phyloP scores from a whole-genome alignment of 2,797 vertebrate species.

The Rhinichthys osculus region DNA sequence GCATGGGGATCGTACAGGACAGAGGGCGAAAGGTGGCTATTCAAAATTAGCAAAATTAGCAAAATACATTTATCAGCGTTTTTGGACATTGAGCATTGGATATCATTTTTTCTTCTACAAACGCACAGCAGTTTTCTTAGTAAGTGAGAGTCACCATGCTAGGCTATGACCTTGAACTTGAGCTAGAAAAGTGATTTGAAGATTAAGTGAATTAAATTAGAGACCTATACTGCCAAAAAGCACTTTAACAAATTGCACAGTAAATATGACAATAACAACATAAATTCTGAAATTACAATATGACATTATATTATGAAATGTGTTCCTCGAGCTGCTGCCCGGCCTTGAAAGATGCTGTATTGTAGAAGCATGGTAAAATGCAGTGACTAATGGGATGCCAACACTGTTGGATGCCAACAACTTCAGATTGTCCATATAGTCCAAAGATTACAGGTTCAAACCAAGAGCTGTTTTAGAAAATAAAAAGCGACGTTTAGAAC shows the following conservation, averaged over 20 bases:
- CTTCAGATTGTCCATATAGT: background rate
- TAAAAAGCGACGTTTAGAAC: background rate
- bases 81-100: background rate
- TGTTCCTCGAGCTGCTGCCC: background rate
- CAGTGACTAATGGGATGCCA: background rate
- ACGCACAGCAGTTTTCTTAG: background rate
- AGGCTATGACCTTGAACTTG: slow-evolving; percentile 9
- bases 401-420: too few relatives aligned
- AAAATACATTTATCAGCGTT: slow-evolving; percentile 16
- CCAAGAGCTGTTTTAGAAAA: background rate
- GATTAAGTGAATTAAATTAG: background rate
- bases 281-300: background rate
- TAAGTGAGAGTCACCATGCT: background rate
- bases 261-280: background rate
- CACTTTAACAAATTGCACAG: background rate
- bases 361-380: background rate
- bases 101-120: background rate
- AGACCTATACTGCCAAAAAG: background rate
- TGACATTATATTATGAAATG: background rate
- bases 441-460: background rate
- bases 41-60: slow-evolving; percentile 49
- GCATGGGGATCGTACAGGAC: slow-evolving; percentile 57
- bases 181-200: background rate
- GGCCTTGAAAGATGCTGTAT: background rate
- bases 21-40: slow-evolving; percentile 54